Conservation (phyloP, 2,888 invertebrate species). For the Sphecodes monilicornis region DNA sequence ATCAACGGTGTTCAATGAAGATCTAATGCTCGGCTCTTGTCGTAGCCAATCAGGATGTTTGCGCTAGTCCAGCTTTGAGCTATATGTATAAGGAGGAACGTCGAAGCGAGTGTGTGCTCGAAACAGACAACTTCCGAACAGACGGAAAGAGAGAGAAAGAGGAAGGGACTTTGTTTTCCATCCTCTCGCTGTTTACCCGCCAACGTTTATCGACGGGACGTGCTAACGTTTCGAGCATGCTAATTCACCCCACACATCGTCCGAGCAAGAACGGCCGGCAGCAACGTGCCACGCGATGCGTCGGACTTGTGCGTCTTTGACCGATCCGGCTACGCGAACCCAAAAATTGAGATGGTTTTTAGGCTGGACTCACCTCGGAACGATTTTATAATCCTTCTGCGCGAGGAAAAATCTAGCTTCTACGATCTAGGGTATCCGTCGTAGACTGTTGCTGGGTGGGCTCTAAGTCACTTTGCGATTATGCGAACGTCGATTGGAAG, state of each 20-base stretch:
- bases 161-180: constrained; percentile 16
- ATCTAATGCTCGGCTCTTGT: neutral
- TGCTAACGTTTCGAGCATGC: constrained; percentile 17
- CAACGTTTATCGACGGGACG: constrained; percentile 9
- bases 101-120: neutral
- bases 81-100: neutral
- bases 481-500: neutral
- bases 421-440: too few species aligned
- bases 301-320: neutral
- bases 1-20: neutral
- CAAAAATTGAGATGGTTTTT: constrained; percentile 65
- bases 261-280: neutral
- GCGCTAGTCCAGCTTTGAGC: neutral
- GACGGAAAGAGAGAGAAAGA: neutral
- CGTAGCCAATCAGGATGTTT: neutral
- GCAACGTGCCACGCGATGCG: neutral
- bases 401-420: neutral
- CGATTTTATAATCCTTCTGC: neutral
- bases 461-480: neutral
- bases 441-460: too few species aligned
- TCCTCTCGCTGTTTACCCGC: constrained; percentile 10
- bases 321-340: constrained; percentile 22
- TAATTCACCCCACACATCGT: constrained; percentile 19
- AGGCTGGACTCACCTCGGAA: constrained; percentile 64
- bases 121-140: neutral